Base-by-base conservation (phyloP, 2,113 vertebrate genomes). In the Pseudois nayaur region DNA sequence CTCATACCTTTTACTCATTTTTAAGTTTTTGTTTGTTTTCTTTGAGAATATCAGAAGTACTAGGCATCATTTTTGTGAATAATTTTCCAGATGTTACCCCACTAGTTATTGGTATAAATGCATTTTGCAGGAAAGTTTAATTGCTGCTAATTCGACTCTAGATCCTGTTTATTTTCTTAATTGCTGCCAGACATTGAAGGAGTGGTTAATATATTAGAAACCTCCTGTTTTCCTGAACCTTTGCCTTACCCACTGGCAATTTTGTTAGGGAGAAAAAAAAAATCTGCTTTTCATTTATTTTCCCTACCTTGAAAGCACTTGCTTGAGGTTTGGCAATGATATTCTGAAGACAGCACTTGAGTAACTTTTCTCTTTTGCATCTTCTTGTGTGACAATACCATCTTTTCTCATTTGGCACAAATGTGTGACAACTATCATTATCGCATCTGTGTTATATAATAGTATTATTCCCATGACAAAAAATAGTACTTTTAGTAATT, bases 141-240 rank as follows among this genome's bases (percentile, higher is more conserved):
- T 95, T 98, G 97, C 78, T 93, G 52, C 79, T 98, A 97, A 98
- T 98, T 98, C 4, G 4, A 93, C 97, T 96, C 97, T 59, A 92
- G 62, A 97, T 97, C 93, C 74, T 97, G 89, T 97, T 98, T 98
- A 98, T 97, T 98, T 98, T 97, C 97, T 83, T 98, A 98, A 98
- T 98, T 98, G 50, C 91, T 98, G 78, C 91, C 93, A 97, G 97
- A 97, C 96, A 92, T 95, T 93, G 96, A 96, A 87, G 6, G 89
- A 81, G 87, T 71, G 81, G 74, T 96, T 97, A 96, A 95, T 96
- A 96, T 97, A 93, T 98, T 97, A 97, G 97, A 98, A 96, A 96
- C 91, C 89, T 96, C 95, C 95, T 97, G 81, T 97, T 98, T 97
- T 97, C 64, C 85, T 95, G 94, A 98, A 97, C 96, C 92, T 98